Base-by-base conservation (phyloP, 2,113 vertebrate species). In the Anser brachyrhynchus region DNA sequence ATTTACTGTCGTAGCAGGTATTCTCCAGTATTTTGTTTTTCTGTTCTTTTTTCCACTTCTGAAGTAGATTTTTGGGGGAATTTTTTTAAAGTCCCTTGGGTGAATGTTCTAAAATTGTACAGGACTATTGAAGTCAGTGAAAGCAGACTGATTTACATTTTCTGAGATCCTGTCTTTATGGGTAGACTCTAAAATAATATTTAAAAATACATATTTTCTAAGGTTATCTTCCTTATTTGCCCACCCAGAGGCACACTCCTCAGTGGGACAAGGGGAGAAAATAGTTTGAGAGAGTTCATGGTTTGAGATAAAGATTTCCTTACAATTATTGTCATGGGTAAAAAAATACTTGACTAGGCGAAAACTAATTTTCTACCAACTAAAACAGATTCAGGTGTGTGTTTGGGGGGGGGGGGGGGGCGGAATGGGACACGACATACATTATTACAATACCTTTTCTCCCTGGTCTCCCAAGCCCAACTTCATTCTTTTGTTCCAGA, bases 401-500 rank as follows among this genome's bases (percentile, higher is more conserved):
- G 46, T 10, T 19, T 9, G 20, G 19, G 19, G 20, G 9, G 20
- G 20, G 46, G 46, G 39, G 39, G 4, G 10, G 39, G 39, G 10
- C 5, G 13, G 41, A 41, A 41, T 13, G 13, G 41, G 13, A 41
- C 41, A 41, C 2, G 9, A 46, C 44, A 52, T 52, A 52, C 5
- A 69, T n/a, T 67, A 31, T 67, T 57, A 13, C 14, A 81, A 8
- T 17, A 80, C 4, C 41, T 57, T 61, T 81, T 5, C 17, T 49
- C 4, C 8, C 6, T 6, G 1, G 0, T 59, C 6, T 72, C 18
- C 9, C 4, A 54, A 31, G 4, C 3, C 65, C 6, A 29, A 1
- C 12, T 72, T 87, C 15, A 19, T 2, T 77, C 14, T 5, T 35
- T 70, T 49, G 26, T 35, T 90, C 17, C 11, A n/a, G 16, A 44